Evolutionary conservation across 2,888 invertebrate genomes (phyloP).

Genomic region (Gastracanthus pulcherrimus): DNA sequence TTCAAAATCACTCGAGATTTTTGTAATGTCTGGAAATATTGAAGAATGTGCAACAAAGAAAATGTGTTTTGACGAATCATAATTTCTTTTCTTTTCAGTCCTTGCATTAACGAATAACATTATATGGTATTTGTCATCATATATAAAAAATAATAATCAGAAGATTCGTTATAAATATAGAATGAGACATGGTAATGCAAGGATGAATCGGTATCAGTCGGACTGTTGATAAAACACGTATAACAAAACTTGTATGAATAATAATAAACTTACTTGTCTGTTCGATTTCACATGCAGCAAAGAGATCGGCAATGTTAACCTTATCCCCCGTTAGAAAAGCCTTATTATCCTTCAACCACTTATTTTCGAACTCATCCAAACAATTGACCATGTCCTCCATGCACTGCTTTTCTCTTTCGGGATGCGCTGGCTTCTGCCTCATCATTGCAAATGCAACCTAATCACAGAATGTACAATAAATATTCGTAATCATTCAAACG

Average conservation of each 20-base stretch:
- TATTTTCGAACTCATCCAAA: slow-evolving; percentile 81
- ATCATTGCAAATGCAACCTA: slow-evolving; percentile 78
- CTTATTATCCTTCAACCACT: slow-evolving; percentile 79
- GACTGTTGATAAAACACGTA: no score
- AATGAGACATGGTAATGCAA: no score
- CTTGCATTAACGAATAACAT: no score
- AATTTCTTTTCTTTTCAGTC: no score
- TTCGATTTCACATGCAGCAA: slow-evolving; percentile 88
- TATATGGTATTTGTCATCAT: slow-evolving; percentile 8
- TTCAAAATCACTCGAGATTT: slow-evolving; percentile 9
- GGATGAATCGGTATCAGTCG: no score
- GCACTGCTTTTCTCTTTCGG: slow-evolving; percentile 74
- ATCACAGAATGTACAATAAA: slow-evolving; percentile 5
- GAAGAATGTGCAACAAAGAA: slow-evolving; percentile 25
- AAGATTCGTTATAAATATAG: no score
- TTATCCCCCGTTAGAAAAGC: slow-evolving; percentile 81
- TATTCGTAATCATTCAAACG: no score
- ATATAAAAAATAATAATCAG: no score
- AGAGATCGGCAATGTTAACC: slow-evolving; percentile 86
- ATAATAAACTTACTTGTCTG: slow-evolving; percentile 82
- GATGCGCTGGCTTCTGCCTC: slow-evolving; percentile 76
- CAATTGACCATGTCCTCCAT: slow-evolving; percentile 79
- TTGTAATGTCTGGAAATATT: slow-evolving; percentile 25
- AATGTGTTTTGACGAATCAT: no score
- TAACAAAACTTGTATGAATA: no score